Evolutionary conservation across 1,140 invertebrate species (phyloP), one percentile per base, ranked within the genome.

Genomic region (Agrypnia vestita): DNA sequence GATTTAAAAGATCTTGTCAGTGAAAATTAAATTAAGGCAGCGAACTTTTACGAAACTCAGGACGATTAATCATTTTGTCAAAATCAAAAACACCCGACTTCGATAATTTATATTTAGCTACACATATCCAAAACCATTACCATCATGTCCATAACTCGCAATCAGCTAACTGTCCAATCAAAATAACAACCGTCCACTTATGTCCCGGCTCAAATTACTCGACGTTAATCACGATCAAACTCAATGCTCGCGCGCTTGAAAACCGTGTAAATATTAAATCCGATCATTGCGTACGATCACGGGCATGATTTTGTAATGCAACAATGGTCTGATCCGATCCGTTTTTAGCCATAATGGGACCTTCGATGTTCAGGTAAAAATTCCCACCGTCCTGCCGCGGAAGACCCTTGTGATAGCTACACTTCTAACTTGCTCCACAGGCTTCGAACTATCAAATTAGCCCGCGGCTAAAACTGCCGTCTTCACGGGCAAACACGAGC

Each of bases 111-210:
- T 64, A 43, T 64, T 44, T 25, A 21, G 25, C 11, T 1, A 11
- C 15, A 21, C 12, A 35, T 12, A 19, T 44, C 46, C 67, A 21
- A 71, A 49, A 46, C 67, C 67, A 71, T 71, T 71, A 71, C 35
- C 67, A 47, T n/a, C 67, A 71, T 71, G 67, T 71, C 67, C 46
- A 71, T 71, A 71, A 71, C 67, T 64, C 67, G 67, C 15, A 71
- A 71, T 71, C 67, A 71, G 46, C 67, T 71, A 44, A 71, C 67
- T 49, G 67, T 71, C 67, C 46, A 71, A 71, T 71, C 67, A 71
- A 71, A 46, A 71, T 71, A 49, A 71, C 67, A 47, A 71, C n/a
- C 67, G 15, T 47, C 67, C 46, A 71, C 46, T 71, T 64, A 64
- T 35, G 35, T 25, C 13, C 25, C 59, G 61, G 35, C 61, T 59